A percentile compares a stretch with the other conserved stretches of the same genome.
These are phyloP conservation scores for Vireo griseus DNA, from an alignment of 2,797 vertebrate species.

Conservation along the genomic window DNA sequence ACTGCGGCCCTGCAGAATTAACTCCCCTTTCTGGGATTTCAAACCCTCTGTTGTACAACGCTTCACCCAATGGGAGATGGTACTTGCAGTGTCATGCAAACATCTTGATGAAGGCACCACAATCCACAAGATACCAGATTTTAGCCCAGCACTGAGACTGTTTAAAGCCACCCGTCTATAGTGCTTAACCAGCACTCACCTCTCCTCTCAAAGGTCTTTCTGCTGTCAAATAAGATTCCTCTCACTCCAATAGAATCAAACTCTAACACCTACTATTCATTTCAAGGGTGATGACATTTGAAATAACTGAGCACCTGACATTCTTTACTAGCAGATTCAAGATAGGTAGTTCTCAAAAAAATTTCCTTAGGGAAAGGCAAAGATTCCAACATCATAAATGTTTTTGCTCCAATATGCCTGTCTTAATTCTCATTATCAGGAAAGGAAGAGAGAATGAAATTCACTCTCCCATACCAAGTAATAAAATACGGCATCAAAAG, in stretches of 20 bases:
- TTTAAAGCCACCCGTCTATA: not conserved
- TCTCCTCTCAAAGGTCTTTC: not conserved
- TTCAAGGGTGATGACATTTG: not conserved
- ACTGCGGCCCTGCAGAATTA: not conserved
- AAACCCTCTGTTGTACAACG: not conserved
- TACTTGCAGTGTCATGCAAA: not conserved
- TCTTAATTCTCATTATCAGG: not conserved
- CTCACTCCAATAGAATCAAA: not conserved
- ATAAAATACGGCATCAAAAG: not conserved
- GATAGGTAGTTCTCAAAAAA: not conserved
- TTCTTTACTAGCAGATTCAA: not conserved
- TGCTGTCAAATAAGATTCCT: not conserved
- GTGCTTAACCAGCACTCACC: not conserved
- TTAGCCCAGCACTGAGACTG: not conserved
- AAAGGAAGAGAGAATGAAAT: not conserved
- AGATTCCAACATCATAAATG: not conserved
- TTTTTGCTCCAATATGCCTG: not conserved
- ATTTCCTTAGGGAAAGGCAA: not conserved
- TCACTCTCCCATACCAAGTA: not conserved
- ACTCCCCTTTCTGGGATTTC: not conserved
- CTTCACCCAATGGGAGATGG: fast-evolving
- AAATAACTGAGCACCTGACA: not conserved
- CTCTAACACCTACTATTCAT: not conserved
- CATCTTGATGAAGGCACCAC: not conserved
- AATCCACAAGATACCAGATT: not conserved